Conservation (phyloP, 1,140 invertebrate genomes). For the Musca vetustissima region DNA sequence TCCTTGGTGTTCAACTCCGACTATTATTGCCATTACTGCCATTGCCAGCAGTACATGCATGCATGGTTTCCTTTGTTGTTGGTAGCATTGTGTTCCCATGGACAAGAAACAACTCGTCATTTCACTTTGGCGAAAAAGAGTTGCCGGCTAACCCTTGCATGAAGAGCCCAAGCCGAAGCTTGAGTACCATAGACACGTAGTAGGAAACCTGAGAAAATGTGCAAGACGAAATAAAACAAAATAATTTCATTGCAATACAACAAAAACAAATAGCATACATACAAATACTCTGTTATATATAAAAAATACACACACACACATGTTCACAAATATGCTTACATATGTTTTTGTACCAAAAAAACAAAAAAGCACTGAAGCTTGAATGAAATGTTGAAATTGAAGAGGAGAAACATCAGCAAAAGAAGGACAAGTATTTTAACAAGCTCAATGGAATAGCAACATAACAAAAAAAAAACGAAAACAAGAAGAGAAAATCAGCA, state of each 20-base stretch:
- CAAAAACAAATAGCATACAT: neutral
- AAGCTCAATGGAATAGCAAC: neutral
- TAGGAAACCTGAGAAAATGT: neutral
- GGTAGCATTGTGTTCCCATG: too few species aligned
- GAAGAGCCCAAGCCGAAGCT: neutral
- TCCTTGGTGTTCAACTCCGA: slow-evolving; percentile 5
- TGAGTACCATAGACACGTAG: neutral
- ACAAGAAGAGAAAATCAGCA: too few species aligned
- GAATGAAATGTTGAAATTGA: neutral
- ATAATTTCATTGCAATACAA: neutral
- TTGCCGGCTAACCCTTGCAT: too few species aligned
- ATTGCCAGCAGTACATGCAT: neutral
- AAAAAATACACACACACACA: neutral
- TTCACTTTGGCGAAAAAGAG: too few species aligned
- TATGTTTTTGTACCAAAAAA: neutral
- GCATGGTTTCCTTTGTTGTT: slow-evolving; percentile 17
- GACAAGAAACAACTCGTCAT: too few species aligned
- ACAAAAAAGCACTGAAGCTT: slow-evolving; percentile 1
- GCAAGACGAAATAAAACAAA: slow-evolving; percentile 4
- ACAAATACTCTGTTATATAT: slow-evolving; percentile 2
- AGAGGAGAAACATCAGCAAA: neutral
- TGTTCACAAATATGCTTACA: slow-evolving; percentile 1
- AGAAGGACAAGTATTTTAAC: slow-evolving; percentile 19
- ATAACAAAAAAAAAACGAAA: too few species aligned
- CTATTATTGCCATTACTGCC: too few species aligned